Percentiles rank a stretch among this genome's conserved stretches.
These are phyloP conservation scores for Graptemys geographica DNA, from an alignment of 2,797 vertebrate genomes.

Conservation along the genomic window DNA sequence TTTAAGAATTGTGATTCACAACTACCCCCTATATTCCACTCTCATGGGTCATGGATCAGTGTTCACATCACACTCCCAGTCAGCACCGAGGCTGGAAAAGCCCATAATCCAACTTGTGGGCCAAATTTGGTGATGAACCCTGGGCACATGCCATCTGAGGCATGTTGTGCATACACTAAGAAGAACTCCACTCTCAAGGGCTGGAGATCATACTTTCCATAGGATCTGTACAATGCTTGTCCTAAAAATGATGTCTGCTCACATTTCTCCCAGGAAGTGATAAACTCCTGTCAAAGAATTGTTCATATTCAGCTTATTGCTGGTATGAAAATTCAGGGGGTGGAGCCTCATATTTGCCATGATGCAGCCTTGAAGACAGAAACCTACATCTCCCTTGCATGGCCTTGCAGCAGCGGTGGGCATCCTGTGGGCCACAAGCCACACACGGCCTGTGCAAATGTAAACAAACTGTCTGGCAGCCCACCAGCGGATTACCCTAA, in stretches of 20 bases:
- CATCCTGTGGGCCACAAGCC: too few species aligned
- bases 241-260: not conserved
- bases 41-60: too few species aligned
- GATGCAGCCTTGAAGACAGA: not conserved
- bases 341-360: too few species aligned
- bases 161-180: too few species aligned
- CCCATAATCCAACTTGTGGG: too few species aligned
- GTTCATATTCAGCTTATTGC: not conserved
- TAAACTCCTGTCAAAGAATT: not conserved
- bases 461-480: too few species aligned
- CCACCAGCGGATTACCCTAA: too few species aligned
- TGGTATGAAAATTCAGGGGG: not conserved
- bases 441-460: too few species aligned
- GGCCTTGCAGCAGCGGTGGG: not conserved
- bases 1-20: not conserved
- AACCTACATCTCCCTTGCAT: not conserved
- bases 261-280: not conserved
- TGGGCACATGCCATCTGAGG: too few species aligned
- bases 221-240: not conserved
- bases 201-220: not conserved
- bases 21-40: not conserved
- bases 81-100: too few species aligned
- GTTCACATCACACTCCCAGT: too few species aligned
- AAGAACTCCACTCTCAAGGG: not conserved
- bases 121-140: too few species aligned